phyloP scores from a whole-genome alignment of 2,888 invertebrate species.

The Omphaloscelis lunosa region DNA sequence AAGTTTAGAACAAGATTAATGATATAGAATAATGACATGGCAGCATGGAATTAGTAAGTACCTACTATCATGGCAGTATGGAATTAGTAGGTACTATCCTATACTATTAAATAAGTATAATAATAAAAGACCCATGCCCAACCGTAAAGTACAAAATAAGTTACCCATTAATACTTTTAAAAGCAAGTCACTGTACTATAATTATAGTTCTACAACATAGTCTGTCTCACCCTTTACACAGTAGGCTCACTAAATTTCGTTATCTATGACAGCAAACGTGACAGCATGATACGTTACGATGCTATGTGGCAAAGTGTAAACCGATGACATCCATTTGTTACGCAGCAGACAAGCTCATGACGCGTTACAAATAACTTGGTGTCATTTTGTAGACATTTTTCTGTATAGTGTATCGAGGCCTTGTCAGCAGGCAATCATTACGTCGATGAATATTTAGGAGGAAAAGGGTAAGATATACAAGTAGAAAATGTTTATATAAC shows the following conservation, averaged over 20 bases:
- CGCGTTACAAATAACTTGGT: conserved; percentile 61
- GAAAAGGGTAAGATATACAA: not conserved
- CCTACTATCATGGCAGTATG: no score
- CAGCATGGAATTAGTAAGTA: no score
- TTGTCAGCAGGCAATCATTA: conserved; percentile 16
- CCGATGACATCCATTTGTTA: conserved; percentile 68
- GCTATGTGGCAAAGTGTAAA: conserved; percentile 61
- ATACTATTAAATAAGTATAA: no score
- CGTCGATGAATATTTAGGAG: conserved; percentile 23
- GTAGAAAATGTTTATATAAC: no score
- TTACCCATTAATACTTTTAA: not conserved
- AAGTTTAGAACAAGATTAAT: no score
- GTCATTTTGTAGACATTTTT: conserved; percentile 57
- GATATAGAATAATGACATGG: no score
- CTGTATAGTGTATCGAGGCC: conserved; percentile 9
- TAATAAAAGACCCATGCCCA: not conserved
- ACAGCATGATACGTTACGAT: conserved; percentile 53
- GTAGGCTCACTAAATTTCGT: conserved; percentile 56
- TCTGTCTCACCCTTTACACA: conserved; percentile 21
- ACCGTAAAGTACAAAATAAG: not conserved
- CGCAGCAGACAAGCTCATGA: conserved; percentile 58
- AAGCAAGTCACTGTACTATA: conserved; percentile 37
- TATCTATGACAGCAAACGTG: conserved; percentile 63
- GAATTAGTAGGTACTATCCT: no score
- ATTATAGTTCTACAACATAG: conserved; percentile 11